Conservation (phyloP, 2,113 vertebrate genomes). For the Machaerirhynchus nigripectus region DNA sequence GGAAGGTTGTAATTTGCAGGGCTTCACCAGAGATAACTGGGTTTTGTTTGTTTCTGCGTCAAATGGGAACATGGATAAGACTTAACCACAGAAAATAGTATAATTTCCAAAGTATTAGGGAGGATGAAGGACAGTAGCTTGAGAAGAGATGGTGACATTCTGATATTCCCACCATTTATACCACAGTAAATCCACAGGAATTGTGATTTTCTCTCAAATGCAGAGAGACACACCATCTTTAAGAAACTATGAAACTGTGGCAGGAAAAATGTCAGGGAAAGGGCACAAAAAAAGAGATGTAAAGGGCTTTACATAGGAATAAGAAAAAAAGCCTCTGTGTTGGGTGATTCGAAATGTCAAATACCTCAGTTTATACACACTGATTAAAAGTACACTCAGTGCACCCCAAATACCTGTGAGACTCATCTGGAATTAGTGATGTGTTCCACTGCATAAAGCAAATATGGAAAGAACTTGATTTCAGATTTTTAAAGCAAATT, state of each 20-base stretch:
- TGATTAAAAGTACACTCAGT: not conserved
- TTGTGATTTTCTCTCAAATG: not conserved
- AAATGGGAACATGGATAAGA: not conserved
- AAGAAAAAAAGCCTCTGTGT: not conserved
- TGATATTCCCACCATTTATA: not conserved
- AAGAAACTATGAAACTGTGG: not conserved
- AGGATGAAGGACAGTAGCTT: not conserved
- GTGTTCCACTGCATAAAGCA: not conserved
- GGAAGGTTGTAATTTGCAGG: not conserved
- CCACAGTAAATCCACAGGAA: not conserved
- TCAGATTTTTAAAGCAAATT: not conserved
- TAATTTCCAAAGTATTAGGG: not conserved
- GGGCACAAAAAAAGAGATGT: not conserved
- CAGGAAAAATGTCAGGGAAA: not conserved
- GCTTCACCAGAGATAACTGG: not conserved
- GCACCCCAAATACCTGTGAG: not conserved
- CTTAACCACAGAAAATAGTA: not conserved
- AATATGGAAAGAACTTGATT: not conserved
- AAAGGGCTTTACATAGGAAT: not conserved
- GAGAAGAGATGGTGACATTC: not conserved
- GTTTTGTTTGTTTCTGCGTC: not conserved
- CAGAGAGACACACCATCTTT: not conserved
- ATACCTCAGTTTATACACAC: not conserved
- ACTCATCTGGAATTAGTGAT: not conserved
- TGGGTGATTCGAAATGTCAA: not conserved